Base-by-base conservation (phyloP, 2,113 vertebrate species). In the Mormyrus iriodes region DNA sequence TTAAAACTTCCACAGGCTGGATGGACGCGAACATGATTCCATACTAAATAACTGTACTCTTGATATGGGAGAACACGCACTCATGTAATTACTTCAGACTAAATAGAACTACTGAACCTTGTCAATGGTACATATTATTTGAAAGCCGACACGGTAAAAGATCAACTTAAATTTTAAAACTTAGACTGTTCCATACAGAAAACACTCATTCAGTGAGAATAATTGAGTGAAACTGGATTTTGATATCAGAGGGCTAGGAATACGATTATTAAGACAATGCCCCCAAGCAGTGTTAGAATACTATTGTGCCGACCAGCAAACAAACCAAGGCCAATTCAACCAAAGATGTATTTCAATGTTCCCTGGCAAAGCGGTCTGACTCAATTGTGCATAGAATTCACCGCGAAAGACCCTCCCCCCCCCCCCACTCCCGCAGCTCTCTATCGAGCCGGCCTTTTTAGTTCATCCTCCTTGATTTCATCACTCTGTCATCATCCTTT, bases 401-500 rank as follows among this genome's bases (percentile, higher is more conserved):
- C 85, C 21, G 15, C 53, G 61, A 69, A 69, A 17, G 31, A 44
- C 31, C 76, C 10, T 15, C 85, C 15, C 85, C 85, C 27, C 15
- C 85, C 15, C 85, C 85, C 27, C 15, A 24, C 31, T 39, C 85
- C 31, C 3, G n/a, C 13, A 10, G 39, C 49, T 39, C 10, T 42
- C 21, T 31, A n/a, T 53, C 13, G 2, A 42, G 46, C 10, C 49
- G 35, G 85, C 31, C 53, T 87, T 58, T 87, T 58, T 87, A 58
- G 52, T 53, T 58, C 49, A 35, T 87, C 15, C 85, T 42, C 44
- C 42, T 87, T 87, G 51, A 55, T 87, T 87, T 87, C 53, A 87
- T 61, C 55, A 51, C 31, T 86, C 85, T 51, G 31, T 39, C 85
- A 86, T 58, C 85, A 86, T 86, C 85, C 86, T 61, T 46, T 87